Evolutionary conservation across 2,113 vertebrate species (phyloP), one percentile per base, ranked within the genome.

Genomic region (Zeus faber): DNA sequence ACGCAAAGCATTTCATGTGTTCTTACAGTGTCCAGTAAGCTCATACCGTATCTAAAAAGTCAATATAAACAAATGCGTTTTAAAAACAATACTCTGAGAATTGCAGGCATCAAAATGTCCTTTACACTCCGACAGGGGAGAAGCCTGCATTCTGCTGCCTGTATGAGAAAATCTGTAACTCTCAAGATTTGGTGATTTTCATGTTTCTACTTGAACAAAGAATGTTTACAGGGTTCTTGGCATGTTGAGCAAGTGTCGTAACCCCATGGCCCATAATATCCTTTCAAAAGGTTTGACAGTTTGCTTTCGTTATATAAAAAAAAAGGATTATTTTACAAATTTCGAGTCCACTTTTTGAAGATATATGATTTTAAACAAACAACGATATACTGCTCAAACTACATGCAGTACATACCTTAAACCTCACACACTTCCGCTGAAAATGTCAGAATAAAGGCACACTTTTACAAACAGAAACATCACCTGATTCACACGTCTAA

Each of bases 21-120:
- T 67, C 50, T 54, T 82, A 67, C 67, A 77, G 68, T 72, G 66
- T 62, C 69, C 57, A 39, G 62, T 44, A 62, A 49, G 9, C 51
- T 49, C 63, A 64, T 48, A 55, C 67, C 45, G 24, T 49, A 54
- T 37, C 62, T 57, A 64, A 22, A 53, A 60, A 60, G 29, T 18
- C 53, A 65, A 53, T 23, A 63, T 35, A 47, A 71, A 59, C 49
- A 25, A 53, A 45, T 66, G 62, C 22, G 39, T 50, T 48, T 39
- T 44, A 23, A 67, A 58, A 63, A 54, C 26, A 54, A 48, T 7
- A 9, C 25, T 60, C 47, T 0, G 20, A 60, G 57, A 44, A 27
- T 62, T 47, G 56, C 41, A 69, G 25, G 40, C 43, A 13, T 40
- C 26, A 63, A 55, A 56, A 46, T 40, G 23, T 65, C 35, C 54